Conservation (phyloP, 2,888 invertebrate genomes). For the Parochlus steinenii region DNA sequence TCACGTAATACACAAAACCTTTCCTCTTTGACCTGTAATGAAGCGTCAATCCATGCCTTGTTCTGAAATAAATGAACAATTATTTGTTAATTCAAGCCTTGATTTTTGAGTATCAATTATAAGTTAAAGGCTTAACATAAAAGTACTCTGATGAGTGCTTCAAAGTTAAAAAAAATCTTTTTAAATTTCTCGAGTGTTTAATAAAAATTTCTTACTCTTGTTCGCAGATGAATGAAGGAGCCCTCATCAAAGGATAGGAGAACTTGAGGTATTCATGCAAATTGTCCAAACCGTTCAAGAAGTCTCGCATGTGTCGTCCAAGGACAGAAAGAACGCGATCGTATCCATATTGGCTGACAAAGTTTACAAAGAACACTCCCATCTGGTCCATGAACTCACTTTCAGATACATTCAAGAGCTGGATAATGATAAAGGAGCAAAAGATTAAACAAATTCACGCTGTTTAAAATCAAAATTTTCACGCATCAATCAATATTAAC, state of each 20-base stretch:
- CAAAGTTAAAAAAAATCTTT: no score
- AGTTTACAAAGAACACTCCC: constrained; percentile 87
- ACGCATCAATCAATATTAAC: no score
- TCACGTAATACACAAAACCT: constrained; percentile 91
- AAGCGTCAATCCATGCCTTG: constrained; percentile 75
- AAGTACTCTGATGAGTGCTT: no score
- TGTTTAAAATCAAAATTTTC: no score
- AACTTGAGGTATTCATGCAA: constrained; percentile 94
- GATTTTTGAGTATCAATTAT: neutral
- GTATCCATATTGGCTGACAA: constrained; percentile 89
- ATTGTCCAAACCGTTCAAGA: constrained; percentile 90
- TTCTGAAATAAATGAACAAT: no score
- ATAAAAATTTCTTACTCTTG: no score
- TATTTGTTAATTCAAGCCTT: constrained; percentile 29
- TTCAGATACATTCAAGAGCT: constrained; percentile 77
- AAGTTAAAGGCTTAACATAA: no score
- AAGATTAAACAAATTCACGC: constrained; percentile 1
- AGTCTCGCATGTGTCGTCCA: constrained; percentile 88
- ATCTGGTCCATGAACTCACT: constrained; percentile 85
- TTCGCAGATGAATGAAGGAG: constrained; percentile 11
- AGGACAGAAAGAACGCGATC: constrained; percentile 78
- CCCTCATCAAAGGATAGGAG: constrained; percentile 68
- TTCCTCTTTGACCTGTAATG: constrained; percentile 86
- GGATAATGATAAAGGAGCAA: no score
- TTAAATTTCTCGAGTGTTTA: no score